Conservation (phyloP, 2,797 vertebrate species). For the Huso huso region DNA sequence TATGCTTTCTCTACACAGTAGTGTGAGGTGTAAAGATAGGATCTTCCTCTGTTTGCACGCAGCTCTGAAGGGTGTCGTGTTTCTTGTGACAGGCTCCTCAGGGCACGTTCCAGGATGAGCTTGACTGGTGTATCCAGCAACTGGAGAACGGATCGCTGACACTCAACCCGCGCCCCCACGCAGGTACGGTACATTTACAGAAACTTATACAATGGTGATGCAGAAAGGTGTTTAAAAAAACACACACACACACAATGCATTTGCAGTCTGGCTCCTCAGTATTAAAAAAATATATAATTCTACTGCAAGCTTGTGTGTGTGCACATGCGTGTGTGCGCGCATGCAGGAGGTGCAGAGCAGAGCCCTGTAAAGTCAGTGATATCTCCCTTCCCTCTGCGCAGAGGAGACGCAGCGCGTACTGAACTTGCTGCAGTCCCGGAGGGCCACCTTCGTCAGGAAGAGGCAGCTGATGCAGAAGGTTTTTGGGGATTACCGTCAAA, state of each 20-base stretch:
- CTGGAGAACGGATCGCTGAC: constrained; percentile 30
- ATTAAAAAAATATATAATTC: neutral
- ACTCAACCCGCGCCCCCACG: constrained; percentile 13
- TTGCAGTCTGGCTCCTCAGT: too few relatives aligned
- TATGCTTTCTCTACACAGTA: too few relatives aligned
- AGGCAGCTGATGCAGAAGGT: constrained; percentile 21
- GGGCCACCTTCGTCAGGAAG: constrained; percentile 27
- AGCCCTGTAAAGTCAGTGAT: neutral
- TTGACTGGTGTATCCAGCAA: constrained; percentile 34
- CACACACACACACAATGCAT: too few relatives aligned
- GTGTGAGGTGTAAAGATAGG: too few relatives aligned
- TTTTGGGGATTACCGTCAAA: constrained; percentile 26
- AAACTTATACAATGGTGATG: too few relatives aligned
- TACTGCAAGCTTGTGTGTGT: neutral
- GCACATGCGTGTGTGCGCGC: too few relatives aligned
- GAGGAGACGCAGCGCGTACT: constrained; percentile 25
- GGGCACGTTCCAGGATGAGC: constrained; percentile 28
- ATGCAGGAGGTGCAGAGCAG: too few relatives aligned
- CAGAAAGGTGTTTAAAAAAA: too few relatives aligned
- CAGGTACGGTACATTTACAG: constrained; percentile 23
- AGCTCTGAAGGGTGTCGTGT: neutral
- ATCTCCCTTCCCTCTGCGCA: constrained; percentile 8
- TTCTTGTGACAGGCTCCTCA: constrained; percentile 24
- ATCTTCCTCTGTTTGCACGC: too few relatives aligned
- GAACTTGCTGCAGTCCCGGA: constrained; percentile 21